Percentiles rank a stretch among this genome's conserved stretches.
phyloP scores from a whole-genome alignment of 2,797 vertebrate genomes.

The Sebastes dallii region DNA sequence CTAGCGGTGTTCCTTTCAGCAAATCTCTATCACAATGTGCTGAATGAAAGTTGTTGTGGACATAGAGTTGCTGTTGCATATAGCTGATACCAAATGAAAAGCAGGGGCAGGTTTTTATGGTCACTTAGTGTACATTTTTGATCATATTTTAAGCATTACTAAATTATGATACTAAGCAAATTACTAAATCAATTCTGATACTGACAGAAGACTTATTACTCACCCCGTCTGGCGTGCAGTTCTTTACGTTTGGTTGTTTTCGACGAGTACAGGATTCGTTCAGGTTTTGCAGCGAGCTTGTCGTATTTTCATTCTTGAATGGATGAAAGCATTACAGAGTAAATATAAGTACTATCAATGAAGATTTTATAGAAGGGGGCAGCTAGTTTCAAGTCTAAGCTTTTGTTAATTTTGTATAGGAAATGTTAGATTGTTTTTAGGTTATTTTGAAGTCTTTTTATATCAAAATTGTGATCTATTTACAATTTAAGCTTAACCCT shows the following conservation, averaged over 20 bases:
- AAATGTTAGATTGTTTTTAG: neutral
- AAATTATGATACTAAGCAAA: neutral
- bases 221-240: constrained; percentile 37
- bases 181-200: neutral
- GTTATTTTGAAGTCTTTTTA: neutral
- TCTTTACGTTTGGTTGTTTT: neutral
- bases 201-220: constrained; percentile 20
- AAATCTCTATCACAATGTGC: neutral
- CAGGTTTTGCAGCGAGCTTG: constrained; percentile 12
- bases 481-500: neutral
- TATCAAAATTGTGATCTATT: neutral
- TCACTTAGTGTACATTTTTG: neutral
- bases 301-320: constrained; percentile 23
- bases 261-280: constrained; percentile 5
- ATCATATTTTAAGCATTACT: neutral
- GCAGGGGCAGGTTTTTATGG: neutral
- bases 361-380: neutral
- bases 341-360: neutral
- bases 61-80: neutral
- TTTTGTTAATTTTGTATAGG: neutral
- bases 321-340: constrained; percentile 13
- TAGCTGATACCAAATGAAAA: neutral
- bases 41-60: neutral
- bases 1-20: neutral
- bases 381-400: neutral